Evolutionary conservation across 2,113 vertebrate genomes (phyloP), one percentile per base, ranked within the genome.

Genomic region (Entomyzon cyanotis): DNA sequence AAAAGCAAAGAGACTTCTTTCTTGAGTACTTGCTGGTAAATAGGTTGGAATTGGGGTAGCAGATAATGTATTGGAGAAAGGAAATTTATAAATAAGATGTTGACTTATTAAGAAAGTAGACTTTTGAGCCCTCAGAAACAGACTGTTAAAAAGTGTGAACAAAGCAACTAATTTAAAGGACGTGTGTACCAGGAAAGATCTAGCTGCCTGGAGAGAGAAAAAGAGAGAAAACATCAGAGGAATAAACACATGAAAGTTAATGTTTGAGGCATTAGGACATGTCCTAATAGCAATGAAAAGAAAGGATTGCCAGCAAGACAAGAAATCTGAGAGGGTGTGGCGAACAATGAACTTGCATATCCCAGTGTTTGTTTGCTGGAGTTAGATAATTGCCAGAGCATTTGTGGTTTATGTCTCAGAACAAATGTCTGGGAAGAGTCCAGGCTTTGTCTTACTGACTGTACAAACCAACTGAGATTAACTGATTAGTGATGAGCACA

Each of bases 341-440:
- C 58, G 44, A 89, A 91, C 77, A 94, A 84, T 64, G 65, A 82
- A 87, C 41, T 95, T 87, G 42, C 30, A 55, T 77, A 37, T 76
- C 82, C 25, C 37, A 93, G 65, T 39, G 42, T 73, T 76, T 88
- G 42, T 86, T 95, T 94, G 44, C 37, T 58, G 49, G 53, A 91
- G 44, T 73, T 53, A 91, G 50, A 79, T 58, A 84, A 94, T 44
- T 91, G 44, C 42, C 78, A 94, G n/a, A 78, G 30, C 30, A 46
- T 93, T 95, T 95, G 78, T 74, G 78, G 62, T 93, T 95, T 95
- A 39, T 90, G 39, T 75, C 41, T 93, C 58, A 85, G 50, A 94
- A 90, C 67, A 95, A 90, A 94, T 70, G 79, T 35, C 68, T 94
- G 91, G 87, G 62, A 87, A 80, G 53, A 53, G 25, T 70, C 63